Evolutionary conservation across 92 coral and sea anemone species (phyloP).

Genomic region (Pocillopora meandrina): DNA sequence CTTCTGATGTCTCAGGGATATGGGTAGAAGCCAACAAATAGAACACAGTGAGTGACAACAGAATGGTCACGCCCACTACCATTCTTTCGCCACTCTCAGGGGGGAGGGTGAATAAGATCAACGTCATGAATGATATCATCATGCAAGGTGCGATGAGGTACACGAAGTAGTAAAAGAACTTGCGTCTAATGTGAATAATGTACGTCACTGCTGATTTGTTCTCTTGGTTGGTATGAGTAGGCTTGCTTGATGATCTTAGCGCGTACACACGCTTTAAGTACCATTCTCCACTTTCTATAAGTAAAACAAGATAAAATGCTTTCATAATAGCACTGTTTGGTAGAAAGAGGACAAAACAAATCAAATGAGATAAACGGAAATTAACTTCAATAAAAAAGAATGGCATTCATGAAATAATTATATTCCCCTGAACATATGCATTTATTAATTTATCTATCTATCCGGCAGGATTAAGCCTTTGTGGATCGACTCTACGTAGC

Average conservation of each 20-base stretch:
- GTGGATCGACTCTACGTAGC: too few relatives aligned
- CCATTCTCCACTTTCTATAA: slow-evolving; percentile 92
- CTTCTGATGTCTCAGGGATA: slow-evolving; percentile 95
- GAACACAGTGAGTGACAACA: slow-evolving; percentile 91
- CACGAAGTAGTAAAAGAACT: slow-evolving; percentile 85
- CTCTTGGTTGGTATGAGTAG: slow-evolving; percentile 43
- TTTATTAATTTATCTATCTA: too few relatives aligned
- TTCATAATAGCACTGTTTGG: background rate
- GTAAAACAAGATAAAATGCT: background rate
- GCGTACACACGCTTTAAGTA: slow-evolving; percentile 58
- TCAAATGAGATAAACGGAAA: too few relatives aligned
- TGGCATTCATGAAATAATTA: too few relatives aligned
- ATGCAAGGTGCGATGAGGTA: slow-evolving; percentile 89
- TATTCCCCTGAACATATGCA: too few relatives aligned
- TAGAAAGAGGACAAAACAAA: background rate
- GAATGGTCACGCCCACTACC: slow-evolving; percentile 96
- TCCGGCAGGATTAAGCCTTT: too few relatives aligned
- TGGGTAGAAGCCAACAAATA: slow-evolving; percentile 87
- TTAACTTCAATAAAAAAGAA: too few relatives aligned
- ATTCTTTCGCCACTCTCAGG: slow-evolving; percentile 97
- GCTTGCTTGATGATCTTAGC: slow-evolving; percentile 50
- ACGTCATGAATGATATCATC: slow-evolving; percentile 82
- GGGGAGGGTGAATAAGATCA: slow-evolving; percentile 80
- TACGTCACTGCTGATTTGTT: slow-evolving; percentile 70
- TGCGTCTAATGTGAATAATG: slow-evolving; percentile 85